These are phyloP conservation scores for Endotricha flammealis DNA, from an alignment of 2,888 invertebrate species.

Conservation along the genomic window DNA sequence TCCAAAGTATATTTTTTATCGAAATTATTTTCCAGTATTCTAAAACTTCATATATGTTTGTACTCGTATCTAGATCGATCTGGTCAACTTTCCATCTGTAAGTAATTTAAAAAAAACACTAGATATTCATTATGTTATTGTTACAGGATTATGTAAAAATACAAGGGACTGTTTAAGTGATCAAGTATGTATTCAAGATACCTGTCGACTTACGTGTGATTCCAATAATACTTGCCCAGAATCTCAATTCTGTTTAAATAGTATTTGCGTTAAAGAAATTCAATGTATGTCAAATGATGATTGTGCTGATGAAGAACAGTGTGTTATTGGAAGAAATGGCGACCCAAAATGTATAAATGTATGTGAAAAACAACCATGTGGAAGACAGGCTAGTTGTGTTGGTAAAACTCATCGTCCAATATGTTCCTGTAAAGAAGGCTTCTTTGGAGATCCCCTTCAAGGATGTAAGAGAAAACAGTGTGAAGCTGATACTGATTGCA, in stretches of 20 bases:
- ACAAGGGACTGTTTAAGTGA: constrained; percentile 91
- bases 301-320: constrained; percentile 85
- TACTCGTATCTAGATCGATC: no score
- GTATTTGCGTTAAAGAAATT: constrained; percentile 89
- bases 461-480: constrained; percentile 91
- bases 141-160: constrained; percentile 85
- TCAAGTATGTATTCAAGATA: constrained; percentile 90
- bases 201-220: constrained; percentile 91
- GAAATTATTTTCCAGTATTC: no score
- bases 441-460: constrained; percentile 87
- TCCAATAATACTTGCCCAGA: constrained; percentile 89
- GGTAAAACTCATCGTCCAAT: constrained; percentile 84
- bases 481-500: constrained; percentile 82
- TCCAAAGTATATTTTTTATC: no score
- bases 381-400: constrained; percentile 89
- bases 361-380: constrained; percentile 86
- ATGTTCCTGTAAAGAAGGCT: constrained; percentile 88
- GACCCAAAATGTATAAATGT: constrained; percentile 87
- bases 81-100: no score
- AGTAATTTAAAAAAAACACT: no score
- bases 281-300: constrained; percentile 85
- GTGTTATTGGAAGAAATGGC: constrained; percentile 82
- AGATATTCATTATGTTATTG: no score
- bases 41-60: no score
- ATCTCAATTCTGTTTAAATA: constrained; percentile 89